phyloP scores from a whole-genome alignment of 2,113 vertebrate genomes.

The Ophiodon elongatus region DNA sequence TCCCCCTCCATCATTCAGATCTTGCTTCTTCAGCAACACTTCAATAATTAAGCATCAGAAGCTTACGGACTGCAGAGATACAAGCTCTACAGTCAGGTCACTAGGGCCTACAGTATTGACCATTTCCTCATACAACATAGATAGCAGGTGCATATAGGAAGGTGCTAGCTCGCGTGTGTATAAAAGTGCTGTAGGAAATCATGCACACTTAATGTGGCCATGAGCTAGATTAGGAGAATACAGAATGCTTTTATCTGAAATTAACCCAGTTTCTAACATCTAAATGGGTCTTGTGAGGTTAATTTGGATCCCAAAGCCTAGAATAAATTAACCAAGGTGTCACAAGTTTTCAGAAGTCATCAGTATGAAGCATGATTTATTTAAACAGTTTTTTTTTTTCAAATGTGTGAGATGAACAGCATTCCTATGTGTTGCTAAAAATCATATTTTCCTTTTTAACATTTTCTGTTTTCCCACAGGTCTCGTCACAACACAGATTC shows the following conservation, averaged over 20 bases:
- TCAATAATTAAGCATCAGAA: constrained; percentile 79
- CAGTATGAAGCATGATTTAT: background rate
- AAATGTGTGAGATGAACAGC: background rate
- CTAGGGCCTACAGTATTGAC: constrained; percentile 63
- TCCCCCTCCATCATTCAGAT: constrained; percentile 72
- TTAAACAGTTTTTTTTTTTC: background rate
- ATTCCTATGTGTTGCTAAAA: background rate
- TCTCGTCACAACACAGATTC: constrained; percentile 90
- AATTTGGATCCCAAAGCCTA: constrained; percentile 39
- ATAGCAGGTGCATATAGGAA: constrained; percentile 40
- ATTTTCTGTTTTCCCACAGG: constrained; percentile 80
- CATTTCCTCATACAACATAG: constrained; percentile 71
- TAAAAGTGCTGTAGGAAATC: constrained; percentile 29
- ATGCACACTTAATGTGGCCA: constrained; percentile 12
- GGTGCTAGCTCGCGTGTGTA: constrained; percentile 11
- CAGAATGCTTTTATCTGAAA: constrained; percentile 39
- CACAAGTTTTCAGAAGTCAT: constrained; percentile 15
- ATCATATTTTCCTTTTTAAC: constrained; percentile 7
- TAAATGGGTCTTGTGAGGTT: constrained; percentile 19
- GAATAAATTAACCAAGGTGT: constrained; percentile 37
- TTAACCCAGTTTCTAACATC: constrained; percentile 31
- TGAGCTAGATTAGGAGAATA: constrained; percentile 15
- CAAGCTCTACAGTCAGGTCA: constrained; percentile 42
- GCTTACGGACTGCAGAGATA: constrained; percentile 55
- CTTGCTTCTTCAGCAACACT: constrained; percentile 69